Conservation (phyloP, 2,113 vertebrate genomes). For the Epinephelus moara region DNA sequence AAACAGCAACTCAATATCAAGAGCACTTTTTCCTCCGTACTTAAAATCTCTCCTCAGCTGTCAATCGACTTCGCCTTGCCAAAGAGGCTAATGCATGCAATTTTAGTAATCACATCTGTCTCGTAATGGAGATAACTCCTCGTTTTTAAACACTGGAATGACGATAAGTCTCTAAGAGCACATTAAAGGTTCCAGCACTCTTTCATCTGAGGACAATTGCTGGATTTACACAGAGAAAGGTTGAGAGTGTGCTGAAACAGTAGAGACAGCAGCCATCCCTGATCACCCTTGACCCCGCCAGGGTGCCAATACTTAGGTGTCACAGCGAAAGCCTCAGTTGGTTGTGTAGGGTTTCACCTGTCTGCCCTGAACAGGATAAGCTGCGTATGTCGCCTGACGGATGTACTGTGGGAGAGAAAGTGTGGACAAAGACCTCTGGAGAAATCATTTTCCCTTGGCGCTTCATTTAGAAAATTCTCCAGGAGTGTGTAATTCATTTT, state of each 20-base stretch:
- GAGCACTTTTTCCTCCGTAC: neutral
- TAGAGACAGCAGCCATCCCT: conserved; percentile 12
- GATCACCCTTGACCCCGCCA: conserved; percentile 35
- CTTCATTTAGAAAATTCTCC: conserved; percentile 34
- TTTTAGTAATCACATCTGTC: neutral
- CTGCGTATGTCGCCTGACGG: conserved; percentile 6
- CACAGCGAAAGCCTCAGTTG: conserved; percentile 28
- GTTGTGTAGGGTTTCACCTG: conserved; percentile 57
- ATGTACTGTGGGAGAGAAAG: conserved; percentile 35
- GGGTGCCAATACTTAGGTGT: conserved; percentile 31
- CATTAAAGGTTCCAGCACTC: neutral
- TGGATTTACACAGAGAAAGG: conserved; percentile 46
- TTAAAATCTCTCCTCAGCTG: neutral
- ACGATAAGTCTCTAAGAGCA: neutral
- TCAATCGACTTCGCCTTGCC: neutral
- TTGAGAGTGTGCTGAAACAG: conserved; percentile 31
- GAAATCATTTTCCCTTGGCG: conserved; percentile 36
- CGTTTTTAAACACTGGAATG: neutral
- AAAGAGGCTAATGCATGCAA: neutral
- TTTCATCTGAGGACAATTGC: conserved; percentile 21
- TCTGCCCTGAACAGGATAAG: conserved; percentile 25
- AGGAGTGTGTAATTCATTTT: conserved; percentile 21
- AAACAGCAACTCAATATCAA: neutral
- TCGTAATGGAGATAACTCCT: neutral
- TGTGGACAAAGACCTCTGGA: conserved; percentile 35